Base-by-base conservation (phyloP, 2,113 vertebrate species). In the Stigmatopora argus region DNA sequence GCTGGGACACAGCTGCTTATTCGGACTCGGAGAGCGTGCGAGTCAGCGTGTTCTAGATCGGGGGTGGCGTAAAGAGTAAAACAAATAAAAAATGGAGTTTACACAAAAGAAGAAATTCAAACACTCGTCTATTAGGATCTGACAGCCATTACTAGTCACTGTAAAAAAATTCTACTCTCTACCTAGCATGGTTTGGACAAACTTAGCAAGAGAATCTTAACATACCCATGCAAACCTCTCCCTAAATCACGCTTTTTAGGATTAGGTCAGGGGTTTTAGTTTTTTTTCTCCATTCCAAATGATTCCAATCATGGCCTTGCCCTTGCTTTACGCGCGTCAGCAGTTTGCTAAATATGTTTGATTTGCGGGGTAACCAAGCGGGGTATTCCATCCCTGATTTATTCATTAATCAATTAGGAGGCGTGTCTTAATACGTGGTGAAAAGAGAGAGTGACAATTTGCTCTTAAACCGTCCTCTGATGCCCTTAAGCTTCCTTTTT, bases 11-110 rank as follows among this genome's bases (percentile, higher is more conserved):
- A 55, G 74, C 68, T n/a, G 6, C 61, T 66, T 17, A 35, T 57
- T 68, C 60, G 66, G 61, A 41, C 41, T 31, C 65, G 41, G 7
- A 59, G 1, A 62, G 66, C 21, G 19, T 47, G 66, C 19, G 26
- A 84, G 85, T 83, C 82, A 85, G 83, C 81, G 75, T 72, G 82
- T 82, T 85, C 67, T 79, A 62, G 67, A 45, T 64, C 72, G 26
- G 26, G 26, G 26, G 26, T 31, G 26, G 3, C 26, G 26, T 31
- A 31, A 31, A 31, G 26, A 31, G 26, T 3, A 31, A 31, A 31
- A 31, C 26, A 1, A 31, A 3, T 31, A 31, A 31, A 31, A 31
- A 31, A 31, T 31, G 1, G 26, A 31, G 26, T 31, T 31, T 31
- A 31, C 26, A 31, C 26, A 31, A 31, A 31, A 31, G 26, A 31